phyloP scores from a whole-genome alignment of 2,797 vertebrate species.

The Danio kyathit region DNA sequence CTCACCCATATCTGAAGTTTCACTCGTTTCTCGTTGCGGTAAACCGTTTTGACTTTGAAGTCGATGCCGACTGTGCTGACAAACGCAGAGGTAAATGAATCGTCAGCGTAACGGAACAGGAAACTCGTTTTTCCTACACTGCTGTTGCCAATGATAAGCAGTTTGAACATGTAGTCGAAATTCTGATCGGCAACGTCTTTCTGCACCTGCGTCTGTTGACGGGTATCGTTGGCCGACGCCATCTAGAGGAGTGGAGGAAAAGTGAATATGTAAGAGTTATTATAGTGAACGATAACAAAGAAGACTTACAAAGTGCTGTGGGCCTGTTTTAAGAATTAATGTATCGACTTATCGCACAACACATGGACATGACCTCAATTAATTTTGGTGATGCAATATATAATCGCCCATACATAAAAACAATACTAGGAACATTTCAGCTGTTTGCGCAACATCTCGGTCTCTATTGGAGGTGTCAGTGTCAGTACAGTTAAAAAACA shows the following conservation, averaged over 20 bases:
- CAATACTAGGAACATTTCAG: no score
- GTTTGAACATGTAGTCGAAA: conserved; percentile 95
- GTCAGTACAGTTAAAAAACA: no score
- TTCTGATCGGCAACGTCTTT: conserved; percentile 89
- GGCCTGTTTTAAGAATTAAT: no score
- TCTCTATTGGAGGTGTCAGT: no score
- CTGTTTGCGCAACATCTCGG: no score
- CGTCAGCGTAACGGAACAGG: conserved; percentile 90
- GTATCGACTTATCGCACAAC: no score
- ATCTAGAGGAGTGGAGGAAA: conserved; percentile 70
- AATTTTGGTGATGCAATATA: no score
- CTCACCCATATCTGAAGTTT: conserved; percentile 93
- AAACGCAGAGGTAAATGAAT: conserved; percentile 91
- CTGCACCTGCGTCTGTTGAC: conserved; percentile 69
- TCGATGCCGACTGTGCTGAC: conserved; percentile 94
- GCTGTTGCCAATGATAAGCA: conserved; percentile 91
- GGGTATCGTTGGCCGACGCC: conserved; percentile 82
- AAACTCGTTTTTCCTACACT: conserved; percentile 94
- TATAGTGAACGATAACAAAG: background rate
- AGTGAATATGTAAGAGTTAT: background rate
- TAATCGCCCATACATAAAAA: no score
- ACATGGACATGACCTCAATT: no score
- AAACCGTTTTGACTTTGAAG: conserved; percentile 94
- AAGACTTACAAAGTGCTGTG: no score
- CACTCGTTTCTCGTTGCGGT: conserved; percentile 88